A percentile compares a stretch with the other conserved stretches of the same genome.
phyloP scores from a whole-genome alignment of 2,113 vertebrate species.

The Lamprotornis superbus region DNA sequence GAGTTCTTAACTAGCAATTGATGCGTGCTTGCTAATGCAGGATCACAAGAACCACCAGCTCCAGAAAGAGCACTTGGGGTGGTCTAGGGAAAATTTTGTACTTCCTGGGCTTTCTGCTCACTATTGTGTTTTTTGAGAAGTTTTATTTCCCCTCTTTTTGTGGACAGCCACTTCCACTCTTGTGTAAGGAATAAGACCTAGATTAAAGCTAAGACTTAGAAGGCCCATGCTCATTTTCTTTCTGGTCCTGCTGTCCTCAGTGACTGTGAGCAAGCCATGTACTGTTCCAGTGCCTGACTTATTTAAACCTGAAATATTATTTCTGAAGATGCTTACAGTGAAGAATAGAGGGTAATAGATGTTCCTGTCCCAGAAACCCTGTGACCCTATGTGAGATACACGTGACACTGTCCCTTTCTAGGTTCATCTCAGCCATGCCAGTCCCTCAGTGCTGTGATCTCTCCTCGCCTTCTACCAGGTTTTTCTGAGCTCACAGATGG shows the following conservation, averaged over 20 bases:
- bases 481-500: constrained; percentile 57
- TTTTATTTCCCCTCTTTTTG: neutral
- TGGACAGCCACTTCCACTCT: neutral
- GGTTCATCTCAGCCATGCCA: neutral
- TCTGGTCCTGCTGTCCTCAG: neutral
- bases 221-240: neutral
- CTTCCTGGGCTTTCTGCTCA: neutral
- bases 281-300: neutral
- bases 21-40: neutral
- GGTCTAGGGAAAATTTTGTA: neutral
- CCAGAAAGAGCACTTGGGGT: neutral
- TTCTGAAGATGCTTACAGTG: neutral
- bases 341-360: neutral
- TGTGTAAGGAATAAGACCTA: neutral
- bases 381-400: fast-evolving
- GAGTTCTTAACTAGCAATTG: neutral
- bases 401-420: neutral
- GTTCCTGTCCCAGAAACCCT: neutral
- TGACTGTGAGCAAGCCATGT: neutral
- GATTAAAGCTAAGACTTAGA: neutral
- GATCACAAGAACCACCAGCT: neutral
- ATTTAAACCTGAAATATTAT: neutral
- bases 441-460: neutral
- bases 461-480: neutral
- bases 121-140: neutral